Base-by-base conservation (phyloP, 2,113 vertebrate species). In the Malurus elegans region DNA sequence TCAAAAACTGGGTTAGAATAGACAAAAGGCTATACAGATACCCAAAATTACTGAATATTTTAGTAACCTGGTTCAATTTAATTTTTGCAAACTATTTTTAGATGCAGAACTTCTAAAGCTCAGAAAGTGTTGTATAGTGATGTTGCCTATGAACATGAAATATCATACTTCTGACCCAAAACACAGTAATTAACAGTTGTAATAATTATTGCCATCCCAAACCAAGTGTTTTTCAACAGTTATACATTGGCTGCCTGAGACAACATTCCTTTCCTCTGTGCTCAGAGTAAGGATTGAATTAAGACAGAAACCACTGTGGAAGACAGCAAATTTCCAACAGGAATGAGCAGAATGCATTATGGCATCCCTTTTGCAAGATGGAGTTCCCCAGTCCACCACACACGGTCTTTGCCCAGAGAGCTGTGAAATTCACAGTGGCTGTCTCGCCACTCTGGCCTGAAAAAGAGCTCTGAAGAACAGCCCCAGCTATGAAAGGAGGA, bases 21-120 rank as follows among this genome's bases (percentile, higher is more conserved):
- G 95, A 95, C 80, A 80, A 88, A 91, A 62, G 73, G 80, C 79
- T 93, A 62, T 71, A 88, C 29, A 75, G 56, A 92, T 97, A 94
- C 57, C 70, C 92, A 61, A 89, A 95, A 92, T 95, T 83, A 86
- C 69, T 47, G 24, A 96, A 81, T 96, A 95, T 92, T 95, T 97
- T 95, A 96, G 93, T 72, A 94, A 56, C 51, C 74, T 94, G 58
- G 62, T 85, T 94, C 73, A 86, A 84, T 90, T 96, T 93, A 86
- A 79, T 91, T 95, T 96, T 83, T 91, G 54, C 31, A 82, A 88
- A 95, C 90, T 91, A 79, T 74, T 96, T 95, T 96, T 75, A 90
- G 58, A 94, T 86, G 45, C 16, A 87, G 66, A 94, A 56, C 19
- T 90, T 90, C 54, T 80, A 64, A 88, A 69, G 53, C 40, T 95